A percentile compares a stretch with the other conserved stretches of the same genome.
phyloP scores from a whole-genome alignment of 2,113 vertebrate genomes.

The Pseudopodoces humilis region DNA sequence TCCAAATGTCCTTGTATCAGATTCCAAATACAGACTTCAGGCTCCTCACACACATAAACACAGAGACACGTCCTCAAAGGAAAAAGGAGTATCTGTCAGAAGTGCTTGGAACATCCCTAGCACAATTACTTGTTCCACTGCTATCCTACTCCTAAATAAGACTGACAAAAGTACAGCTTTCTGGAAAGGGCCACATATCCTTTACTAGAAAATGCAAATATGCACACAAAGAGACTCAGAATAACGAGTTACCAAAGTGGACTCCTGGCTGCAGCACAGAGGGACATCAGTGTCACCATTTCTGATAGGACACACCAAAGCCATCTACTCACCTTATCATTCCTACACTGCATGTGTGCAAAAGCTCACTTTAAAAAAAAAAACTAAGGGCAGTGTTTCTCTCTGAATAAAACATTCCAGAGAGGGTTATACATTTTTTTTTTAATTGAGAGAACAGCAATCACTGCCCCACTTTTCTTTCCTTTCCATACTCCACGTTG shows the following conservation, averaged over 20 bases:
- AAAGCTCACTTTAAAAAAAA: not conserved
- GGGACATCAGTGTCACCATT: not conserved
- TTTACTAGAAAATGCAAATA: not conserved
- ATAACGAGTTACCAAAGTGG: not conserved
- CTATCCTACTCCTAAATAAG: not conserved
- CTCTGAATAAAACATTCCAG: not conserved
- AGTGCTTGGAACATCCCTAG: not conserved
- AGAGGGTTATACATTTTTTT: not conserved
- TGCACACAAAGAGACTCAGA: not conserved
- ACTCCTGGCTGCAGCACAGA: not conserved
- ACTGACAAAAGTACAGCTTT: not conserved
- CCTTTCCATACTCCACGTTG: not conserved
- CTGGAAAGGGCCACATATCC: not conserved
- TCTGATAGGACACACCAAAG: not conserved
- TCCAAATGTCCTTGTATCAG: not conserved
- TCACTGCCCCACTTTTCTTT: not conserved
- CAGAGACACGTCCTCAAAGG: not conserved
- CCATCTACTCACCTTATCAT: not conserved
- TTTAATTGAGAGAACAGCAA: not conserved
- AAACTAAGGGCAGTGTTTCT: not conserved
- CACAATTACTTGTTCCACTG: not conserved
- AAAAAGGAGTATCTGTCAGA: not conserved
- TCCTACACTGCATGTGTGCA: not conserved
- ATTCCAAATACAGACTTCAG: not conserved
- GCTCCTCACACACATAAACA: not conserved